phyloP scores from a whole-genome alignment of 2,797 vertebrate genomes.

The Ispidina lecontei region DNA sequence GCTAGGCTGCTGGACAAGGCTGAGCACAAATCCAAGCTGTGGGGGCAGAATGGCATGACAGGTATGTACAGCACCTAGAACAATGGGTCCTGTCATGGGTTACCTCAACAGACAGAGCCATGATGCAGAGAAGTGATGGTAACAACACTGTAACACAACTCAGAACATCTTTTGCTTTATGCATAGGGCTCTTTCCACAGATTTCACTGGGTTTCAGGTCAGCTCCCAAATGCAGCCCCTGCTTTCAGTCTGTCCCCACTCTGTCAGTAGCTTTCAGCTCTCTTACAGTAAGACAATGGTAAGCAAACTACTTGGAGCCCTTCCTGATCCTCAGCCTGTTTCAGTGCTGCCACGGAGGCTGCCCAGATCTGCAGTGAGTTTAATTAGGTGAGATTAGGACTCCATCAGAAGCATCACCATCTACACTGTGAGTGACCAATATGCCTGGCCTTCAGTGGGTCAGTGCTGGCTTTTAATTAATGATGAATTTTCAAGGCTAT shows the following conservation, averaged over 20 bases:
- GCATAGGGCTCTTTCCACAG: neutral
- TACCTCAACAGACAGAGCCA: neutral
- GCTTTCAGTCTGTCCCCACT: neutral
- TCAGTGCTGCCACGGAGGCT: neutral
- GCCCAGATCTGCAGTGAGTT: accelerated
- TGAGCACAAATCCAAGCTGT: accelerated
- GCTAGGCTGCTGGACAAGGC: neutral
- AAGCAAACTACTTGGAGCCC: neutral
- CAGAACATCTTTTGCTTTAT: neutral
- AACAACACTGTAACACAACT: neutral
- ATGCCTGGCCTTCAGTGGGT: neutral
- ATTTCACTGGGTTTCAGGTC: neutral
- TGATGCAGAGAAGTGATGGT: neutral
- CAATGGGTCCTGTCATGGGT: neutral
- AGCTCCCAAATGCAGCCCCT: neutral
- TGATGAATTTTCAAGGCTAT: neutral
- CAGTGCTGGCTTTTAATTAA: neutral
- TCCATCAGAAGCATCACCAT: neutral
- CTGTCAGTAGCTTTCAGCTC: neutral
- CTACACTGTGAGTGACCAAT: neutral
- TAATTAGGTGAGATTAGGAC: neutral
- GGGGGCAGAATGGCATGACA: neutral
- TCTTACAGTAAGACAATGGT: neutral
- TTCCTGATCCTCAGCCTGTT: neutral
- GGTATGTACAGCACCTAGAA: neutral